phyloP scores from a whole-genome alignment of 1,140 invertebrate species.

The Phocides pigmalion region DNA sequence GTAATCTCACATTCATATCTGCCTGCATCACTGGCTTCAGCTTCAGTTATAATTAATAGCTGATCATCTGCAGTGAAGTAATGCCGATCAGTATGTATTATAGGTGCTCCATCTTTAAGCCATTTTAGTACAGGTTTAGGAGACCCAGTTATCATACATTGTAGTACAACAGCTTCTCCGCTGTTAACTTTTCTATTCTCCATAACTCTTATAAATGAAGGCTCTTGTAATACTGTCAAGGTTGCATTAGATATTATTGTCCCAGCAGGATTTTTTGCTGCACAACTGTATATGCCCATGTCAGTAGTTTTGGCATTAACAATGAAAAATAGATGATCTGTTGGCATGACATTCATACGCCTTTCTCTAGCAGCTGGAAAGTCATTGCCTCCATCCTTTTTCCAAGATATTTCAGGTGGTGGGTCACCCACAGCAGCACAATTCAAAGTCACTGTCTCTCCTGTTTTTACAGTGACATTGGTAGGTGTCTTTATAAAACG shows the following conservation, averaged over 20 bases:
- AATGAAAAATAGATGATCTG: conserved; percentile 96
- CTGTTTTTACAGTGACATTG: conserved; percentile 93
- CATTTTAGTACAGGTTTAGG: conserved; percentile 95
- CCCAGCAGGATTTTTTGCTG: conserved; percentile 95
- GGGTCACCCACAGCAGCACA: conserved; percentile 96
- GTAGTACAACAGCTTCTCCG: conserved; percentile 92
- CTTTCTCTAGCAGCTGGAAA: conserved; percentile 97
- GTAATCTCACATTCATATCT: conserved; percentile 95
- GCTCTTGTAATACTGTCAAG: conserved; percentile 94
- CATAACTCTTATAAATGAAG: conserved; percentile 93
- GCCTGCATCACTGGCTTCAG: conserved; percentile 90
- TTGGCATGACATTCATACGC: conserved; percentile 95
- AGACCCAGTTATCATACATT: conserved; percentile 94
- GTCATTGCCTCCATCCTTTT: conserved; percentile 97
- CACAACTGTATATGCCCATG: conserved; percentile 97
- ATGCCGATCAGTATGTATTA: conserved; percentile 89
- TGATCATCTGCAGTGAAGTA: conserved; percentile 95
- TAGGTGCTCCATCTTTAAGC: conserved; percentile 92
- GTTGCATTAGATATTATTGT: conserved; percentile 94
- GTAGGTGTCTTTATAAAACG: conserved; percentile 93
- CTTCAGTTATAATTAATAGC: conserved; percentile 93
- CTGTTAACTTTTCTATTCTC: conserved; percentile 91
- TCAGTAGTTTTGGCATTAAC: conserved; percentile 94
- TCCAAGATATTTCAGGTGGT: conserved; percentile 94
- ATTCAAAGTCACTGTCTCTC: conserved; percentile 93